A percentile compares a stretch with the other conserved stretches of the same genome.
Evolutionary conservation across 1,140 invertebrate genomes (phyloP).

Genomic region (Drosophila prosaltans): DNA sequence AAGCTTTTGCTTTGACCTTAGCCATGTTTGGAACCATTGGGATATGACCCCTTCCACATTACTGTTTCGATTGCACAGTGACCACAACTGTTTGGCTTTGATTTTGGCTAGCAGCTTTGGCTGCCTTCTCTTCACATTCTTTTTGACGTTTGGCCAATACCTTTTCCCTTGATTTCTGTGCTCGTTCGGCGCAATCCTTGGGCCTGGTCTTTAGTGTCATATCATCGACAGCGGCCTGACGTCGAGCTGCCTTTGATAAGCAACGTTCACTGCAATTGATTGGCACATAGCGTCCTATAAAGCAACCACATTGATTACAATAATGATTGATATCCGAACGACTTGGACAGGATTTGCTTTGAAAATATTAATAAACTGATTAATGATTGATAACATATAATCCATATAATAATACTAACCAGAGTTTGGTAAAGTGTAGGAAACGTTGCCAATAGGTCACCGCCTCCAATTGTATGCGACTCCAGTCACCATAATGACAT

Average conservation of each 20-base stretch:
- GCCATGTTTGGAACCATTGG: conserved; percentile 30
- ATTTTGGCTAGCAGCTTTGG: conserved; percentile 19
- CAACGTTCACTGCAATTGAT: conserved; percentile 67
- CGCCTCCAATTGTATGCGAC: conserved; percentile 60
- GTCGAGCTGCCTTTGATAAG: conserved; percentile 56
- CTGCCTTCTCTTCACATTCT: conserved; percentile 36
- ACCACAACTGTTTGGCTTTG: conserved; percentile 27
- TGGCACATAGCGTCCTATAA: conserved; percentile 65
- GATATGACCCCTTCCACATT: background rate
- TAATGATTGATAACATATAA: no score
- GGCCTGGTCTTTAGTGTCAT: conserved; percentile 67
- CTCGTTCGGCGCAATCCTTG: conserved; percentile 66
- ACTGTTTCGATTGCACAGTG: conserved; percentile 21
- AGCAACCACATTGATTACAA: conserved; percentile 72
- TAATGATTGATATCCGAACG: conserved; percentile 76
- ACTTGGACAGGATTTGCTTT: conserved; percentile 63
- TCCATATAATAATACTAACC: conserved; percentile 37
- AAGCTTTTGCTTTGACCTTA: conserved; percentile 37
- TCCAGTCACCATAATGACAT: conserved; percentile 57
- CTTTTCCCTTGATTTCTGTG: conserved; percentile 60
- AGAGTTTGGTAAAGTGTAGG: conserved; percentile 59
- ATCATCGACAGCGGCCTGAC: conserved; percentile 63
- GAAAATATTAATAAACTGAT: background rate
- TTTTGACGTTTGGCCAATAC: conserved; percentile 54
- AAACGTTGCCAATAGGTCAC: conserved; percentile 67